These are phyloP conservation scores for Rhagologus leucostigma DNA, from an alignment of 2,113 vertebrate species.

Conservation along the genomic window DNA sequence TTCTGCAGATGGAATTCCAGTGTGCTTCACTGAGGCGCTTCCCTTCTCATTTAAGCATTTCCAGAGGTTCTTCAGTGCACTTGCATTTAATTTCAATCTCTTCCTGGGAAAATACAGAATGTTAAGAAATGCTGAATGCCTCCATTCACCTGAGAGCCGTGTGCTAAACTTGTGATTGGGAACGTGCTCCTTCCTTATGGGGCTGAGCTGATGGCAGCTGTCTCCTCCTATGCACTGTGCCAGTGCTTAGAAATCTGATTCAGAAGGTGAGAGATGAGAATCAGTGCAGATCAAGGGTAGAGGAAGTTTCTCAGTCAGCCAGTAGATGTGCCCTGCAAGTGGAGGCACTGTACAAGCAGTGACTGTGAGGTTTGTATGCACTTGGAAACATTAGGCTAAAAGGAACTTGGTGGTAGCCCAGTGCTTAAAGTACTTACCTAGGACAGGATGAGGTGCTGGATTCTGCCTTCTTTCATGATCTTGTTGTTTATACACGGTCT, in stretches of 20 bases:
- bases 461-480: not conserved
- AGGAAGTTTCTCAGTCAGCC: not conserved
- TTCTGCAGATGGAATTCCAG: not conserved
- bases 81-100: not conserved
- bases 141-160: not conserved
- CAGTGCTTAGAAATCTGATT: not conserved
- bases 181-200: not conserved
- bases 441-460: not conserved
- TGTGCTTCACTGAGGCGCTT: not conserved
- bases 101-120: not conserved
- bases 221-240: not conserved
- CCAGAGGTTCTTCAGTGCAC: not conserved
- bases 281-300: not conserved
- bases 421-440: not conserved
- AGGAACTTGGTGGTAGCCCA: not conserved
- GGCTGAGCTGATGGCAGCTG: not conserved
- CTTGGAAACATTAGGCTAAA: not conserved
- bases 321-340: not conserved
- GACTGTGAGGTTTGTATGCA: not conserved
- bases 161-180: not conserved
- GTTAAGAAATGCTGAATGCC: not conserved
- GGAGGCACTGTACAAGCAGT: not conserved
- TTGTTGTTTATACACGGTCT: not conserved
- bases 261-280: not conserved
- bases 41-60: not conserved